Conservation (phyloP, 2,113 vertebrate species). For the Melanerpes formicivorus region DNA sequence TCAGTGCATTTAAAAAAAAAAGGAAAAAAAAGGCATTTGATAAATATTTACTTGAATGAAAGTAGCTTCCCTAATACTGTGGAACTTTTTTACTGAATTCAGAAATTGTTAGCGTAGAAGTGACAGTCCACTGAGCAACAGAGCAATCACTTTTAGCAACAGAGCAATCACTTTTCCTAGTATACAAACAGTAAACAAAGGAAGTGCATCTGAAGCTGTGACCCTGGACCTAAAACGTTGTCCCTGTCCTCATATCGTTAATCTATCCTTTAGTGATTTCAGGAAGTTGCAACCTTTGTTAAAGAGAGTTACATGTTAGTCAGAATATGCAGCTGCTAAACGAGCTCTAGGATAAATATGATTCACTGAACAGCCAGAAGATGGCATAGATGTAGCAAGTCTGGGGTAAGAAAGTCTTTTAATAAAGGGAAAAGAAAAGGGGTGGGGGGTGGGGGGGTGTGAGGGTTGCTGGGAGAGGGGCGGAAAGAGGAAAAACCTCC, state of each 20-base stretch:
- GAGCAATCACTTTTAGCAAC: neutral
- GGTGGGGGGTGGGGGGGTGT: too few relatives aligned
- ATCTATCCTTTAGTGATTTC: neutral
- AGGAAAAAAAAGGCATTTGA: neutral
- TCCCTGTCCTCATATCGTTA: neutral
- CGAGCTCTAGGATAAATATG: neutral
- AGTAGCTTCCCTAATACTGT: neutral
- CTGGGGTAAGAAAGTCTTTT: neutral
- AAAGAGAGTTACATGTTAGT: neutral
- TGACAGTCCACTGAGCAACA: neutral
- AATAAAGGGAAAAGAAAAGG: neutral
- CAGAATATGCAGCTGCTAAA: neutral
- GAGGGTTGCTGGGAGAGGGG: too few relatives aligned
- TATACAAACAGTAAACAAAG: neutral
- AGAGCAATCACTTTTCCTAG: neutral
- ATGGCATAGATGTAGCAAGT: conserved; percentile 41
- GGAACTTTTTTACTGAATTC: neutral
- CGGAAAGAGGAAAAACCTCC: neutral
- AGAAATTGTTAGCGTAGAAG: neutral
- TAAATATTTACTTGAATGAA: neutral
- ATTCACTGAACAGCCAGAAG: conserved; percentile 59
- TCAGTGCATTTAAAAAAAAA: too few relatives aligned
- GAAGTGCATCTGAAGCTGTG: neutral
- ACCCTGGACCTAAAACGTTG: neutral
- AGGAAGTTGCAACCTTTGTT: neutral